Conservation (phyloP, 2,888 invertebrate species). For the Watsonalla binaria region DNA sequence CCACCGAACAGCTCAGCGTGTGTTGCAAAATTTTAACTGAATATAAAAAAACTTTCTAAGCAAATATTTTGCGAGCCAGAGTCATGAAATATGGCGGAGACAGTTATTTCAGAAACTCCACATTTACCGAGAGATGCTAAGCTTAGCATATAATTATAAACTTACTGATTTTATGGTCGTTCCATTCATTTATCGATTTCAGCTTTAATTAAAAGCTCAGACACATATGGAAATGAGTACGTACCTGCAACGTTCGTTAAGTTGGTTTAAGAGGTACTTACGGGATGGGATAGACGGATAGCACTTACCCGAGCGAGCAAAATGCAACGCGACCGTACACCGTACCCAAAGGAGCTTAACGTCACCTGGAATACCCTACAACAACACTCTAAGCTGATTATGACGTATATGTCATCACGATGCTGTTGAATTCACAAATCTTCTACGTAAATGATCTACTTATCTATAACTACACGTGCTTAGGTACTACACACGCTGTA, state of each 20-base stretch:
- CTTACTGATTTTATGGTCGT: too few species aligned
- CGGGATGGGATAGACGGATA: not conserved
- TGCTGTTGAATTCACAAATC: slow-evolving; percentile 14
- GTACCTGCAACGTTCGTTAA: not conserved
- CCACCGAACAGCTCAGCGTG: too few species aligned
- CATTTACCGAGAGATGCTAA: too few species aligned
- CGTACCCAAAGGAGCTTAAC: slow-evolving; percentile 47
- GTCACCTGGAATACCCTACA: slow-evolving; percentile 41
- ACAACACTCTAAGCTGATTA: slow-evolving; percentile 58
- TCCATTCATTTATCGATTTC: not conserved
- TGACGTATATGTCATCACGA: slow-evolving; percentile 32
- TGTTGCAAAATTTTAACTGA: too few species aligned
- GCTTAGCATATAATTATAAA: too few species aligned
- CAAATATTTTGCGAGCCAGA: too few species aligned
- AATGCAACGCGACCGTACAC: slow-evolving; percentile 34
- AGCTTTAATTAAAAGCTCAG: not conserved
- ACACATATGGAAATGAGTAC: not conserved
- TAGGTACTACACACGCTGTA: too few species aligned
- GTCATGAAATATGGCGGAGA: too few species aligned
- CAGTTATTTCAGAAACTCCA: too few species aligned
- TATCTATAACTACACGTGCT: too few species aligned
- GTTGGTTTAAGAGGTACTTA: slow-evolving; percentile 1
- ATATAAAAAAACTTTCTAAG: too few species aligned
- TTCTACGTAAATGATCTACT: not conserved
- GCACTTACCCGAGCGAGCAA: slow-evolving; percentile 22